Evolutionary conservation across 2,888 invertebrate species (phyloP).

Genomic region (Cosmia pyralina): DNA sequence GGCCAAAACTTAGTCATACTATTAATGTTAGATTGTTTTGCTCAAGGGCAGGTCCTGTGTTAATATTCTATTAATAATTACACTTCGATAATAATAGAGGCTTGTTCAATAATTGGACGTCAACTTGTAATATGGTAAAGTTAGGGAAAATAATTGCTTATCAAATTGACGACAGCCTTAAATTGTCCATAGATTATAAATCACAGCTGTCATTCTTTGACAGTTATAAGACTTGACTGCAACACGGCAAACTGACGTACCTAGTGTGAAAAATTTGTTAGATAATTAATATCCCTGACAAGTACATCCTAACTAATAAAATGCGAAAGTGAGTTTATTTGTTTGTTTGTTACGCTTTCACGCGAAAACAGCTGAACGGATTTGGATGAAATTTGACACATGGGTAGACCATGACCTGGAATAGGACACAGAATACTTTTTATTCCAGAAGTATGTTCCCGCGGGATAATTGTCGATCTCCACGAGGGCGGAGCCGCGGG

Average conservation of each 20-base stretch:
- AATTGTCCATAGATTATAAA: not conserved
- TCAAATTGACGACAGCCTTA: not conserved
- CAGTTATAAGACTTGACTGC: not conserved
- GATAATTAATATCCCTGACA: not conserved
- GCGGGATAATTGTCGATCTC: too few species aligned
- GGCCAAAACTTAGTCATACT: constrained; percentile 51
- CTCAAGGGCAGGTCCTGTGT: constrained; percentile 44
- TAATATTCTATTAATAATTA: constrained; percentile 61
- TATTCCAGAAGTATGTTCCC: too few species aligned
- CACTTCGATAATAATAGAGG: constrained; percentile 38
- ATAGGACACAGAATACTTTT: too few species aligned
- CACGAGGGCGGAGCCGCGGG: too few species aligned
- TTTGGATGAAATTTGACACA: too few species aligned
- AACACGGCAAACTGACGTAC: not conserved
- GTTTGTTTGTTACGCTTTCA: too few species aligned
- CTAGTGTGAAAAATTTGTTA: not conserved
- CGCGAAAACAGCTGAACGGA: too few species aligned
- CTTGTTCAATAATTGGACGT: constrained; percentile 38
- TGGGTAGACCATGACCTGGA: too few species aligned
- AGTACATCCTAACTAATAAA: not conserved
- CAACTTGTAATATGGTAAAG: constrained; percentile 3
- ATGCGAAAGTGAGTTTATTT: too few species aligned
- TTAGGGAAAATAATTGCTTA: not conserved
- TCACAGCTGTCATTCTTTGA: not conserved
- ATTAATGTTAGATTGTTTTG: constrained; percentile 58